Evolutionary conservation across 2,797 vertebrate species (phyloP).

Genomic region (Acanthopagrus latus): DNA sequence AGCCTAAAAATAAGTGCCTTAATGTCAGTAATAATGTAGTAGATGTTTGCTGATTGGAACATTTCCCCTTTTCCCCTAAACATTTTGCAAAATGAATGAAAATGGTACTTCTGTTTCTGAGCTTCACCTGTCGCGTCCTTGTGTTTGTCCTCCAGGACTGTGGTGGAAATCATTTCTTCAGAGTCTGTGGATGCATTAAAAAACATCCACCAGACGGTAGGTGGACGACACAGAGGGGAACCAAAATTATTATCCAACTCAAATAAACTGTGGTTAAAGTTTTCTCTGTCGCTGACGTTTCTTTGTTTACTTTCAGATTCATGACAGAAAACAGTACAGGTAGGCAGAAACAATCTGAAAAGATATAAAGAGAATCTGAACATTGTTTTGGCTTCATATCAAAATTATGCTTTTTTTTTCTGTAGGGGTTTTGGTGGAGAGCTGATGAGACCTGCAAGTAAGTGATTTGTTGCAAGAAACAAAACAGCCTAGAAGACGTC

Average conservation of each 20-base stretch:
- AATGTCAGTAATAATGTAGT: no score
- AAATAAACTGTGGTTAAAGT: background rate
- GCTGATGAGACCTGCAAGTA: slow-evolving; percentile 95
- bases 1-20: no score
- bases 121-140: background rate
- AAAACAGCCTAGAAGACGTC: background rate
- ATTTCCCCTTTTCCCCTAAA: no score
- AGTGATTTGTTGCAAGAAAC: slow-evolving; percentile 7
- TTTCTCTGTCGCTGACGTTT: slow-evolving; percentile 29
- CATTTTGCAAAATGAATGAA: background rate
- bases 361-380: background rate
- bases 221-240: slow-evolving; percentile 38
- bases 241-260: background rate
- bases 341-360: slow-evolving; percentile 63
- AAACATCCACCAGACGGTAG: slow-evolving; percentile 91
- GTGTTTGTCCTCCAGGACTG: slow-evolving; percentile 76
- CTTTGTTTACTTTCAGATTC: slow-evolving; percentile 83
- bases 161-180: slow-evolving; percentile 85
- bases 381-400: background rate
- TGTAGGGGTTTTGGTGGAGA: slow-evolving; percentile 95
- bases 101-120: no score
- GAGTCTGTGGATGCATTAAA: slow-evolving; percentile 88
- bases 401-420: slow-evolving; percentile 26
- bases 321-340: slow-evolving; percentile 92
- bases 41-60: no score